Evolutionary conservation across 2,888 invertebrate species (phyloP), one percentile per base, ranked within the genome.

Genomic region (Eupsilia transversa): DNA sequence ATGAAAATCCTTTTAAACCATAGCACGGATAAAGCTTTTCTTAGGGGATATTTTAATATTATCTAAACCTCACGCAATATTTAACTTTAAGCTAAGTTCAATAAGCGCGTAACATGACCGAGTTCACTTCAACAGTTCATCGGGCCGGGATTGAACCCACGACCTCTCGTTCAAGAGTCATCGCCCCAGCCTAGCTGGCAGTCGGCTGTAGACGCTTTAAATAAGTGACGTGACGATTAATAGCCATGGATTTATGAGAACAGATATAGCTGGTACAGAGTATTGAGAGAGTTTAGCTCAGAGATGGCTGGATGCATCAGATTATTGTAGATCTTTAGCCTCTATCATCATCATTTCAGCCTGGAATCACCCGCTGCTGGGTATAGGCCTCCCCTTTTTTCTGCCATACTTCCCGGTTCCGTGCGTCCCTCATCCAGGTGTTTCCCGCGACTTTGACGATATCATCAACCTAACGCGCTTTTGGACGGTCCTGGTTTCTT

Each of bases 161-260:
- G 84, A 80, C 81, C 84, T 67, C 80, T 83, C 69, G 79, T 57
- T 75, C 69, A 80, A 52, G 60, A 82, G 81, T 82, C 81, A 84
- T 71, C 68, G 81, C 67, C 80, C 81, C 41, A 59, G 68, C 75
- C 84, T 30, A 54, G 68, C 75, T 57, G 68, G 79, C 68, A 74
- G 54, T 52, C 63, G 54, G 35, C 66, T 63, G 38, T 38, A 79
- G 72, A 35, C 66, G n/a, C 30, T 79, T 60, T 69, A 56, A 67
- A 76, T 75, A 77, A 68, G 33, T 72, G 65, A 57, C 79, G 43
- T 38, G 43, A 64, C 63, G n/a, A 74, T 14, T 79, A 60, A 75
- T 75, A 67, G 67, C 63, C 7, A 56, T 54, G 65, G 74, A 27
- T 74, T 27, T 49, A 46, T 35, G 20, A 49, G 52, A 33, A 23